phyloP scores from a whole-genome alignment of 2,888 invertebrate species.

The Cerastoderma edule region DNA sequence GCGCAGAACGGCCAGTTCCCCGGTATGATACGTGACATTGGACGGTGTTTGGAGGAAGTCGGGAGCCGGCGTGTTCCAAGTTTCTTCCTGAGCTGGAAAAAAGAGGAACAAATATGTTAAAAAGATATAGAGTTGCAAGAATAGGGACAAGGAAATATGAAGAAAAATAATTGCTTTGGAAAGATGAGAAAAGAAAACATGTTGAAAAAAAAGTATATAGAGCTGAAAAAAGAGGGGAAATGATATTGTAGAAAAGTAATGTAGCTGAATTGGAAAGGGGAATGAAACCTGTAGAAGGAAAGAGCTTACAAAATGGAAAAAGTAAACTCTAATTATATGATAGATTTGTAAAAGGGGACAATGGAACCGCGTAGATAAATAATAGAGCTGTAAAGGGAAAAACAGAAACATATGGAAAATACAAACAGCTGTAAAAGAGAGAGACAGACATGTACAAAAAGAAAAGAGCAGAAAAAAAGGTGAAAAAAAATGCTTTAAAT shows the following conservation, averaged over 20 bases:
- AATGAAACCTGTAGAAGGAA: not conserved
- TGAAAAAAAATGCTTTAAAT: too few species aligned
- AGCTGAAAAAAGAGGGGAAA: not conserved
- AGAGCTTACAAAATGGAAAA: not conserved
- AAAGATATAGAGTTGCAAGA: not conserved
- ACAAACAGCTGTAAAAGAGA: too few species aligned
- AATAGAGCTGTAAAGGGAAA: too few species aligned
- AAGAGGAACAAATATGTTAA: not conserved
- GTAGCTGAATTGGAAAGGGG: too few species aligned
- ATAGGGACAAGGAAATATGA: not conserved
- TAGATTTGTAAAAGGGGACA: not conserved
- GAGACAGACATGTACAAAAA: too few species aligned
- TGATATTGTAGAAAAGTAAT: constrained; percentile 5
- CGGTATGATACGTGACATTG: constrained; percentile 54
- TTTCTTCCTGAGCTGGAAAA: constrained; percentile 32
- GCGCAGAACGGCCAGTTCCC: constrained; percentile 53
- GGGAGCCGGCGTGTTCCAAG: constrained; percentile 42
- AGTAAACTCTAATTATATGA: not conserved
- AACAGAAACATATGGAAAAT: too few species aligned
- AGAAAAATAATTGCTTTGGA: not conserved
- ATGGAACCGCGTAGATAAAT: not conserved
- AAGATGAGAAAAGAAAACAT: not conserved
- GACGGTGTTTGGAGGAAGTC: constrained; percentile 54
- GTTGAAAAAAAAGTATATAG: not conserved
- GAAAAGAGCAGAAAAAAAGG: too few species aligned